Base-by-base conservation (phyloP, 2,113 vertebrate species). In the Xyliphius kryptos region DNA sequence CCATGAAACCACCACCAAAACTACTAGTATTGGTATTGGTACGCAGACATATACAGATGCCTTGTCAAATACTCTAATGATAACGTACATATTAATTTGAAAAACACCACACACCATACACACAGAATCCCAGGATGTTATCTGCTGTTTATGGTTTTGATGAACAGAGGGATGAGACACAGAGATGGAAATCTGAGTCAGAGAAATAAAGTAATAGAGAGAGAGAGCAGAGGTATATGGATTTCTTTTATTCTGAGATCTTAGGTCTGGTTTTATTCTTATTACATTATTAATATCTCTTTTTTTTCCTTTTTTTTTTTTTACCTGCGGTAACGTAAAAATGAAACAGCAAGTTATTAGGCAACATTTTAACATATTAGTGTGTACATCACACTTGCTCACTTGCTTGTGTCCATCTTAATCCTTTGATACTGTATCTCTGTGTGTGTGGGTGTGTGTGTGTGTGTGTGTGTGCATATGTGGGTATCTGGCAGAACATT, bases 101-200 rank as follows among this genome's bases (percentile, higher is more conserved):
- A 17, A 46, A 38, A 58, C 40, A 46, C 40, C 19, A 66, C 47
- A 70, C 60, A 55, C 54, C 12, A 63, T 20, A 43, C 54, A 56
- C 14, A 56, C 44, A 44, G 13, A 44, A 22, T 40, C 61, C 21
- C 54, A 56, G 15, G 60, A 41, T 20, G 32, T 26, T 19, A 32
- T 32, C 52, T 56, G 47, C 47, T 11, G 5, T 12, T 52, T 57
- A 43, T 59, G 48, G 37, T 11, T 65, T 5, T 66, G 55, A 59
- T 16, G 11, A 43, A 38, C 36, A 47, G 20, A 13, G 10, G 11
- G 16, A 43, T 11, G 50, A 69, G 53, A 57, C 2, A n/a, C 5
- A 22, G 38, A 65, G 41, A 59, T 17, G 32, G 55, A 17, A 51
- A 26, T 5, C 13, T 58, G 53, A 58, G 54, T 15, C 26, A n/a